Evolutionary conservation across 2,888 invertebrate genomes (phyloP).

Genomic region (Perdita meconis): DNA sequence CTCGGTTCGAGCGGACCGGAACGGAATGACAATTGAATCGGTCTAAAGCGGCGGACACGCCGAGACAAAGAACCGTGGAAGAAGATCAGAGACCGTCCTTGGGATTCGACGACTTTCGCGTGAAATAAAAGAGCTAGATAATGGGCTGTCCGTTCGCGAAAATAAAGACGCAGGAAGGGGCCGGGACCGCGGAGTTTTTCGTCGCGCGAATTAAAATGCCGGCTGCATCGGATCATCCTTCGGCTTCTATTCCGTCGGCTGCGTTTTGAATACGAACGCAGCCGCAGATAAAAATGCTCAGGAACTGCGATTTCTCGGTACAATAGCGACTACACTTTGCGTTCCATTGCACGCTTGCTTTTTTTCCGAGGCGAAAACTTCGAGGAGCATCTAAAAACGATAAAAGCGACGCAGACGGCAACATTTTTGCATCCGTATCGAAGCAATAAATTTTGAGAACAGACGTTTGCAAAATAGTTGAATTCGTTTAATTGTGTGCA

Average conservation of each 20-base stretch:
- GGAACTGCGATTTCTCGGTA: slow-evolving; percentile 6
- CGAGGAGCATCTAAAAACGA: too few species aligned
- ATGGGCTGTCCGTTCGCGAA: slow-evolving; percentile 20
- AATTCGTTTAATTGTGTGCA: too few species aligned
- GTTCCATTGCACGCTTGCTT: too few species aligned
- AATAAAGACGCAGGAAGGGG: slow-evolving; percentile 20
- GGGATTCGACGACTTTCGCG: slow-evolving; percentile 36
- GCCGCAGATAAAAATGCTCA: background rate
- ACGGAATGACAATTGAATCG: slow-evolving; percentile 26
- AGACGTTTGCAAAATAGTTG: too few species aligned
- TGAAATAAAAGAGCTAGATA: slow-evolving; percentile 26
- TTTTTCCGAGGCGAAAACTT: background rate
- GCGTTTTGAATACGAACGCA: slow-evolving; percentile 72
- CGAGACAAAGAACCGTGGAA: slow-evolving; percentile 20
- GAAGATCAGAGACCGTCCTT: slow-evolving; percentile 54
- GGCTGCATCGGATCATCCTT: slow-evolving; percentile 70
- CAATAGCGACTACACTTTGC: background rate
- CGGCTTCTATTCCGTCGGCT: slow-evolving; percentile 66
- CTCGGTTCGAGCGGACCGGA: background rate
- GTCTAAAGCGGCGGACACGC: background rate
- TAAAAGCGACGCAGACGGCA: too few species aligned
- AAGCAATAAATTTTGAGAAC: too few species aligned
- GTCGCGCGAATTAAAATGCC: slow-evolving; percentile 74
- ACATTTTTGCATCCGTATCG: too few species aligned
- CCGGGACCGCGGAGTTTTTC: slow-evolving; percentile 22